Percentiles rank a stretch among this genome's conserved stretches.
These are phyloP conservation scores for Lymantria monacha DNA, from an alignment of 2,888 invertebrate species.

Conservation along the genomic window DNA sequence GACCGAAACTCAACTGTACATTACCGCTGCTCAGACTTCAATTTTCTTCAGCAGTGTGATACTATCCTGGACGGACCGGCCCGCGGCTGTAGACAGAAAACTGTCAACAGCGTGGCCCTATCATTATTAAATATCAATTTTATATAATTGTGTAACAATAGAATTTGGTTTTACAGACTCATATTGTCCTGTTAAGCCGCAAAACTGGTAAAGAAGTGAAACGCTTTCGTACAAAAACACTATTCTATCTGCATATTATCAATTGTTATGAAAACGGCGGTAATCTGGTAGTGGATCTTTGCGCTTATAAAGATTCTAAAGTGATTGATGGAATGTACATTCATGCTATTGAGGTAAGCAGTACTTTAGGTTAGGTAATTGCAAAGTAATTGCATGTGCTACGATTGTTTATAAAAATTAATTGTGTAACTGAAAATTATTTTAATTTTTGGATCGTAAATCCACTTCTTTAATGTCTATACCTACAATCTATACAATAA, in stretches of 20 bases:
- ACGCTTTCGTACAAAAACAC: slow-evolving; percentile 79
- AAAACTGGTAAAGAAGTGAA: slow-evolving; percentile 78
- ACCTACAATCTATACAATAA: too few relatives aligned
- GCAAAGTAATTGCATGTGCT: too few relatives aligned
- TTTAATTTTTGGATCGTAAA: neutral
- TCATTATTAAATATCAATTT: too few relatives aligned
- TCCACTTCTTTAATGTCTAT: neutral
- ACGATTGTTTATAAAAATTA: neutral
- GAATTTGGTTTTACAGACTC: slow-evolving; percentile 68
- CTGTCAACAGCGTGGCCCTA: too few relatives aligned
- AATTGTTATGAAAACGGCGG: slow-evolving; percentile 90
- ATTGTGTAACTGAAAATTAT: neutral
- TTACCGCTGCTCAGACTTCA: too few relatives aligned
- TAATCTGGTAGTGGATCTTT: slow-evolving; percentile 89
- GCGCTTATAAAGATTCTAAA: slow-evolving; percentile 90
- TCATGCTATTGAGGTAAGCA: slow-evolving; percentile 87
- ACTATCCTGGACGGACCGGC: too few relatives aligned
- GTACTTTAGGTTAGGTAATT: neutral
- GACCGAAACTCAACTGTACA: too few relatives aligned
- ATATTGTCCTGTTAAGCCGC: slow-evolving; percentile 84
- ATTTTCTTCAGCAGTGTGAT: too few relatives aligned
- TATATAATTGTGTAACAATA: too few relatives aligned
- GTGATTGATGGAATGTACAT: slow-evolving; percentile 94
- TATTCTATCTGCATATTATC: slow-evolving; percentile 93
- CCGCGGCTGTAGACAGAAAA: too few relatives aligned